Base-by-base conservation (phyloP, 1,140 invertebrate genomes). In the Oryctes rhinoceros region DNA sequence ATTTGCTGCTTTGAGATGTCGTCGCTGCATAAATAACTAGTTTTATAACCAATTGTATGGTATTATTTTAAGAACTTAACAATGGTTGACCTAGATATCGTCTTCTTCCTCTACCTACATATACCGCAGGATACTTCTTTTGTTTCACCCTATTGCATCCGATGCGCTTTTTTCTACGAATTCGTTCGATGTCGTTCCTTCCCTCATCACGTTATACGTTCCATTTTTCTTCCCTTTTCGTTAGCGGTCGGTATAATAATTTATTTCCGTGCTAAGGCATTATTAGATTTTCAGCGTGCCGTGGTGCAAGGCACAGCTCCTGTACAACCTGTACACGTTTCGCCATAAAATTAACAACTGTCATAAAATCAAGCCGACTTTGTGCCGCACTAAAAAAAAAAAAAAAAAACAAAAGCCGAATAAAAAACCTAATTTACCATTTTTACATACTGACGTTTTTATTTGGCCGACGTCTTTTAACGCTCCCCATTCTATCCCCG, bases 391-490 rank as follows among this genome's bases (percentile, higher is more conserved):
- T 71, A 71, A 71, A 71, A 71, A 71, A 71, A 20, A 30, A 71
- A 71, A 30, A n/a, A n/a, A n/a, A n/a, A n/a, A n/a, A n/a, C n/a
- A n/a, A n/a, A n/a, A n/a, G n/a, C 65, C 65, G 24, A 71, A 71
- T 71, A 71, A 71, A 71, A 37, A 71, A 35, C 24, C 65, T 71
- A 71, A 71, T 71, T 71, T 71, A 71, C 65, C 65, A 71, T 71
- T 71, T 71, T 71, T 71, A 71, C 65, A 24, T 71, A 71, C 65
- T 71, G 65, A 71, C 65, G 24, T 71, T 71, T 71, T 71, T 71
- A 71, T 30, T 30, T 35, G 24, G 30, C 24, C 65, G 35, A 30
- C 11, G 65, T 37, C 65, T 71, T 71, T 71, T 37, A 4, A 24
- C 18, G 65, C 7, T n/a, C 37, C 18, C 20, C 9, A 24, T 71